Evolutionary conservation across 2,888 invertebrate species (phyloP).

Genomic region (Rotaria socialis): DNA sequence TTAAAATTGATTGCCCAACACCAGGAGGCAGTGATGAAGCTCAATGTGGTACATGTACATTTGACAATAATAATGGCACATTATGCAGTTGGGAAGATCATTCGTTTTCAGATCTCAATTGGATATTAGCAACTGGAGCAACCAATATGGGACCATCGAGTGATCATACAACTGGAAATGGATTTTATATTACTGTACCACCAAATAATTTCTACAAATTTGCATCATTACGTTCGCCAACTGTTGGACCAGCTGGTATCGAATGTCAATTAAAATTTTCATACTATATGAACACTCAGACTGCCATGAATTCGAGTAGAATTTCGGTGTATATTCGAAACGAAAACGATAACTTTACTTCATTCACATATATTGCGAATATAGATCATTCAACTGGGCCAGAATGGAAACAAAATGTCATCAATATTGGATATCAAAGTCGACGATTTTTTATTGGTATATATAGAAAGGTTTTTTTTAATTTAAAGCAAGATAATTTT

Average conservation of each 20-base stretch:
- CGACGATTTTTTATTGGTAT: background rate
- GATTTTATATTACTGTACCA: constrained; percentile 17
- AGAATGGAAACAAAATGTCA: background rate
- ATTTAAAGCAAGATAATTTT: background rate
- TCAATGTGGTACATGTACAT: constrained; percentile 51
- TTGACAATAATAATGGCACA: constrained; percentile 49
- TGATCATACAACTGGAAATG: constrained; percentile 45
- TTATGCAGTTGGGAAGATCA: constrained; percentile 41
- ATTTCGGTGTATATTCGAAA: background rate
- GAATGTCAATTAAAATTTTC: constrained; percentile 44
- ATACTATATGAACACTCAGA: constrained; percentile 25
- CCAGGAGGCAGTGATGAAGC: constrained; percentile 47
- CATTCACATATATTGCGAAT: background rate
- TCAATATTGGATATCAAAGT: background rate
- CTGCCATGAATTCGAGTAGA: background rate
- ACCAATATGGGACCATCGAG: constrained; percentile 38
- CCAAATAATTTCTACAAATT: background rate
- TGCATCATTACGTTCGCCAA: background rate
- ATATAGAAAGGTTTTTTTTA: background rate
- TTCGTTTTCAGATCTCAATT: background rate
- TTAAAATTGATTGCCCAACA: constrained; percentile 49
- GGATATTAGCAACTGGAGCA: constrained; percentile 35
- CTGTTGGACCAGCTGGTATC: background rate
- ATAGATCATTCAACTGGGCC: background rate
- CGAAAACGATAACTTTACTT: background rate